These are phyloP conservation scores for Hydrolagus affinis DNA, from an alignment of 2,113 vertebrate genomes.

Conservation along the genomic window DNA sequence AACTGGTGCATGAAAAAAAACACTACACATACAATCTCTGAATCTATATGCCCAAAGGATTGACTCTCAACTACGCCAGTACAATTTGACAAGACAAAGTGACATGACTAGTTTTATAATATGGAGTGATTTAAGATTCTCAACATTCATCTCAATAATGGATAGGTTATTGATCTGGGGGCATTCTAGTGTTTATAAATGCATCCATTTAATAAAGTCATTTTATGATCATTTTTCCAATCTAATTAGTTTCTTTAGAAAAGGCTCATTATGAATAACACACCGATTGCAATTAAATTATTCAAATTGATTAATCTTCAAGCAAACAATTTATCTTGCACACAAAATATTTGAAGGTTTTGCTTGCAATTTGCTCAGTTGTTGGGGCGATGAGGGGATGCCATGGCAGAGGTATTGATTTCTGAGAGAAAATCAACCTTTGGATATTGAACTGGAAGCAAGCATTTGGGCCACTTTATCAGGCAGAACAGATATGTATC, in stretches of 20 bases:
- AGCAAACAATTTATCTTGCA: background rate
- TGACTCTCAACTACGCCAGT: background rate
- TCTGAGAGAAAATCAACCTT: background rate
- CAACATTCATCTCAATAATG: background rate
- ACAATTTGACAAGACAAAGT: background rate
- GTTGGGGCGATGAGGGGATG: background rate
- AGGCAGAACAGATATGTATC: background rate
- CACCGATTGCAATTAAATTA: background rate
- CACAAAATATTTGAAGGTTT: background rate
- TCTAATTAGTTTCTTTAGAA: background rate
- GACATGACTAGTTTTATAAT: background rate
- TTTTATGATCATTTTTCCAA: background rate
- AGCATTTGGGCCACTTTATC: background rate
- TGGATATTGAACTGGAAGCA: background rate
- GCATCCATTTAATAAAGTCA: background rate
- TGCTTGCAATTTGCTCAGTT: background rate
- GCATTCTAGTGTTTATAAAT: background rate
- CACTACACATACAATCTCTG: background rate
- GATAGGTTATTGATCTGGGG: background rate
- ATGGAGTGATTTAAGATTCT: background rate
- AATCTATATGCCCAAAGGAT: background rate
- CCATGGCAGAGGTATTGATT: background rate
- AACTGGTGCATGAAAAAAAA: slow-evolving; percentile 5
- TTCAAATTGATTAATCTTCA: background rate
- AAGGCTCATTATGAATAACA: background rate